A percentile compares a stretch with the other conserved stretches of the same genome.
Evolutionary conservation across 2,797 vertebrate genomes (phyloP).

Genomic region (Leptatherina wallacei): DNA sequence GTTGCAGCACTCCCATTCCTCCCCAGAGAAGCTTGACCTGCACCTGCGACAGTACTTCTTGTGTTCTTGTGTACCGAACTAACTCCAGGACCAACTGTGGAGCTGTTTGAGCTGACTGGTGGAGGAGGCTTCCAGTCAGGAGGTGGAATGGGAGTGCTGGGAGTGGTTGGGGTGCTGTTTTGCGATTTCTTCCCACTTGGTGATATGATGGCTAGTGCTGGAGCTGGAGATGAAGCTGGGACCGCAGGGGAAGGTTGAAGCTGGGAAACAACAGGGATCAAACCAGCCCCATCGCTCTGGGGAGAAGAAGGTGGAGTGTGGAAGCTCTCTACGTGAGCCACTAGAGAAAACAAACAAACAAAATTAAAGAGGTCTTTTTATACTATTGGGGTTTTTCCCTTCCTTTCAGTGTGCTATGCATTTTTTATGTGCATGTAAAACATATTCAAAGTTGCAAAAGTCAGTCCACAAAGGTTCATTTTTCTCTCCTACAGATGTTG

Average conservation of each 20-base stretch:
- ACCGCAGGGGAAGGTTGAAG: conserved; percentile 34
- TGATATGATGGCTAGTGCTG: conserved; percentile 21
- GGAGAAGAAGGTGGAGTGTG: conserved; percentile 82
- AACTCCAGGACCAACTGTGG: conserved; percentile 21
- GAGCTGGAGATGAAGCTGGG: conserved; percentile 45
- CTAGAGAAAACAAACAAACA: conserved; percentile 46
- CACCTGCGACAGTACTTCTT: conserved; percentile 18
- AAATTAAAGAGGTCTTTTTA: background rate
- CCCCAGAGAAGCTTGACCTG: conserved; percentile 37
- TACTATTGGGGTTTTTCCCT: background rate
- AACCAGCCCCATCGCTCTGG: conserved; percentile 36
- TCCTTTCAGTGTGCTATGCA: background rate
- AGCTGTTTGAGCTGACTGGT: conserved; percentile 33
- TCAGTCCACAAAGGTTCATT: background rate
- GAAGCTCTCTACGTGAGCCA: conserved; percentile 69
- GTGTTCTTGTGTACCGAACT: conserved; percentile 43
- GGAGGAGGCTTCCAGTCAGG: conserved; percentile 54
- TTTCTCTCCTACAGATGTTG: background rate
- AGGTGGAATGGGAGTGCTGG: conserved; percentile 30
- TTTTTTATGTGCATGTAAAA: background rate
- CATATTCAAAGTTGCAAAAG: background rate
- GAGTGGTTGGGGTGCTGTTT: conserved; percentile 5
- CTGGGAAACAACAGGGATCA: conserved; percentile 23
- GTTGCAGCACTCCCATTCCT: conserved; percentile 56
- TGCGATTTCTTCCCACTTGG: conserved; percentile 49